Evolutionary conservation across 92 coral and sea anemone species (phyloP).

Genomic region (Palythoa caribaeorum): DNA sequence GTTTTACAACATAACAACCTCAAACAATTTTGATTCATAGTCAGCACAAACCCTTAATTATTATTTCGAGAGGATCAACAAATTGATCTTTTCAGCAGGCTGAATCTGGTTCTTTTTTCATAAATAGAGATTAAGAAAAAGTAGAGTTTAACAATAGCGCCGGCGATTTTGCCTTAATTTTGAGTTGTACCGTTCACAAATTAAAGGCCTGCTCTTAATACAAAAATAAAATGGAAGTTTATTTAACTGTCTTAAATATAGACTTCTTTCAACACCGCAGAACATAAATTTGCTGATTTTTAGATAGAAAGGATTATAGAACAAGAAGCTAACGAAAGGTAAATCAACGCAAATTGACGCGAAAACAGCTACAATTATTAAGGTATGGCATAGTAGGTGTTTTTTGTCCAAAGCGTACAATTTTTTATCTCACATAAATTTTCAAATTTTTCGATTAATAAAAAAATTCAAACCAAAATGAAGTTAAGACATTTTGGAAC

Average conservation of each 20-base stretch:
- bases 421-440: no score
- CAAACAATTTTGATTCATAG: not conserved
- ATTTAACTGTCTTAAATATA: slow-evolving; percentile 20
- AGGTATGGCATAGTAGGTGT: not conserved
- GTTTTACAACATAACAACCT: not conserved
- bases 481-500: no score
- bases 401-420: no score
- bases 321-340: slow-evolving; percentile 17
- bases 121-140: not conserved
- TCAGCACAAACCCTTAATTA: not conserved
- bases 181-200: slow-evolving; percentile 16
- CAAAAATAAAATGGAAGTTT: slow-evolving; percentile 2
- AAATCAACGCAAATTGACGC: not conserved
- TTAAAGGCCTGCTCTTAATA: not conserved
- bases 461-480: no score
- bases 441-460: no score
- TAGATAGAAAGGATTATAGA: slow-evolving; percentile 16
- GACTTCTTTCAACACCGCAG: not conserved
- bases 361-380: not conserved
- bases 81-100: not conserved
- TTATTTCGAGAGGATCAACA: not conserved
- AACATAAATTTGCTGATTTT: slow-evolving; percentile 13
- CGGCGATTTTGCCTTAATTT: not conserved
- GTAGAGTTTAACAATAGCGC: slow-evolving; percentile 16
- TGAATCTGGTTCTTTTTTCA: slow-evolving; percentile 3